Percentiles rank a stretch among this genome's conserved stretches.
phyloP scores from a whole-genome alignment of 2,797 vertebrate genomes.

The Poecile montanus region DNA sequence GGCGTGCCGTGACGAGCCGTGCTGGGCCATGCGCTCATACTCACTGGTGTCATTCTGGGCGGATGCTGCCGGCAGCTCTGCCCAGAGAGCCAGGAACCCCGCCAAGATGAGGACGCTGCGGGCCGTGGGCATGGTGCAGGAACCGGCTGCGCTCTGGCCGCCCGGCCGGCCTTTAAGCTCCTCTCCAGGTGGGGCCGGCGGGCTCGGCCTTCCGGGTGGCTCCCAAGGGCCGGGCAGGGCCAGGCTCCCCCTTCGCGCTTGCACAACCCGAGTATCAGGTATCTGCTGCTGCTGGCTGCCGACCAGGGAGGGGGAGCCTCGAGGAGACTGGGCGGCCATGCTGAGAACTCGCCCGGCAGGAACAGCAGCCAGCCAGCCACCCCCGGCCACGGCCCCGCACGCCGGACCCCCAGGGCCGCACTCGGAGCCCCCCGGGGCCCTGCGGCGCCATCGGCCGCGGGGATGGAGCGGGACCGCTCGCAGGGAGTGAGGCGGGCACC shows the following conservation, averaged over 20 bases:
- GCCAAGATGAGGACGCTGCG: conserved; percentile 55
- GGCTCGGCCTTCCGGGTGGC: conserved; percentile 65
- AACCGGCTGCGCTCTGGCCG: conserved; percentile 22
- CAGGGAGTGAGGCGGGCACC: rapidly evolving
- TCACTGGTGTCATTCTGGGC: conserved; percentile 67
- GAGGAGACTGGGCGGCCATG: conserved; percentile 2
- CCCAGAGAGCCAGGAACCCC: conserved; percentile 63
- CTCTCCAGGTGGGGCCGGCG: conserved; percentile 60
- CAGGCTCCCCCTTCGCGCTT: conserved; percentile 68
- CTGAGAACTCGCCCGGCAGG: conserved; percentile 48
- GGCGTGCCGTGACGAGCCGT: background rate
- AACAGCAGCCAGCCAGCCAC: background rate
- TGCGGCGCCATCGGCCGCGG: rapidly evolving
- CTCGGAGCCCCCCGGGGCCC: background rate
- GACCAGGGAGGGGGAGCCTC: conserved; percentile 66
- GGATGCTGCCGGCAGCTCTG: conserved; percentile 50
- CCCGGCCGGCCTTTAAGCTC: conserved; percentile 51
- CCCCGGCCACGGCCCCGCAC: background rate
- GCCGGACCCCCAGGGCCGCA: background rate
- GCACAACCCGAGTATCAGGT: conserved; percentile 69
- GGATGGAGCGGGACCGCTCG: rapidly evolving
- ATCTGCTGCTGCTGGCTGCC: conserved; percentile 61
- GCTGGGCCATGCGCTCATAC: conserved; percentile 44
- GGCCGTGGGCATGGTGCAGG: conserved; percentile 56
- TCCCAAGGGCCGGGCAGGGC: conserved; percentile 64